A percentile compares a stretch with the other conserved stretches of the same genome.
These are phyloP conservation scores for Drosophila mulleri DNA, from an alignment of 2,888 invertebrate species.

Conservation along the genomic window DNA sequence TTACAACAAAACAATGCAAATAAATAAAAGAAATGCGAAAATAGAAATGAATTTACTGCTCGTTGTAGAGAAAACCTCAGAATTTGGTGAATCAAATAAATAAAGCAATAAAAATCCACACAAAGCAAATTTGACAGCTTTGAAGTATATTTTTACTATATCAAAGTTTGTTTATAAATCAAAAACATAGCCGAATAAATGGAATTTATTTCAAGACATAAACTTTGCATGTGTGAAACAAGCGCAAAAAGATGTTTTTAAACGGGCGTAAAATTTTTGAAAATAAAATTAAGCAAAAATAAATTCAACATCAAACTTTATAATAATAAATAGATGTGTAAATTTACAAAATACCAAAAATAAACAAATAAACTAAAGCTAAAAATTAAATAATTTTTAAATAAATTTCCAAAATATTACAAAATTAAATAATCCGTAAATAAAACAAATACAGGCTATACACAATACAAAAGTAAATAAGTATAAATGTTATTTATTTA, in stretches of 20 bases:
- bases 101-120: background rate
- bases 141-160: conserved; percentile 15
- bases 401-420: background rate
- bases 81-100: conserved; percentile 10
- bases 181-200: background rate
- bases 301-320: background rate
- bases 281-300: background rate
- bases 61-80: conserved; percentile 1
- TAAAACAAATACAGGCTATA: background rate
- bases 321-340: background rate
- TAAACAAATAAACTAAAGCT: background rate
- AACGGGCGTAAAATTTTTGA: background rate
- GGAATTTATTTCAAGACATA: background rate
- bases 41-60: conserved; percentile 4
- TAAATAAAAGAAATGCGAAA: conserved; percentile 1
- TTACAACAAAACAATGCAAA: background rate
- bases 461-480: background rate
- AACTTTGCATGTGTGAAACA: background rate
- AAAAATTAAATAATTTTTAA: background rate
- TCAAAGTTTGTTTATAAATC: conserved; percentile 19
- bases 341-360: background rate
- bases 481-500: background rate
- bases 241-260: background rate
- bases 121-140: conserved; percentile 13
- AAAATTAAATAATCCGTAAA: background rate